phyloP scores from a whole-genome alignment of 2,888 invertebrate species.

The Theretra japonica region DNA sequence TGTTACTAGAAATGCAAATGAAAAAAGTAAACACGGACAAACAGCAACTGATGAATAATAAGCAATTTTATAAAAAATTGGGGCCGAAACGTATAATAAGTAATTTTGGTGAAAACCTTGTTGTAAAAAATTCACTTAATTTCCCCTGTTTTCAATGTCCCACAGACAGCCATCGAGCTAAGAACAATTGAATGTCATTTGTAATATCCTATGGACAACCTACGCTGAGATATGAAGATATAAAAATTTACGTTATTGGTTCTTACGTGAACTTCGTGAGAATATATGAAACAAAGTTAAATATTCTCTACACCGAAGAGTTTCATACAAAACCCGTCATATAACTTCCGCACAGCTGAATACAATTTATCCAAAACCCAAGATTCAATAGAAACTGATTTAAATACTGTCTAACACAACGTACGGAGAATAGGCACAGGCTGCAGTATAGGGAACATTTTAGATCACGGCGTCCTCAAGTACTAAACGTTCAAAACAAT shows the following conservation, averaged over 20 bases:
- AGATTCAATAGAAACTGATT: constrained; percentile 16
- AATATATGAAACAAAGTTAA: background rate
- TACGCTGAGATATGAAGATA: background rate
- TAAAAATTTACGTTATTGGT: background rate
- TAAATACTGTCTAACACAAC: constrained; percentile 23
- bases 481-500: constrained; percentile 53
- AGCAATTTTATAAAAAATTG: too few species aligned
- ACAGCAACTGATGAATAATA: too few species aligned
- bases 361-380: constrained; percentile 1
- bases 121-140: too few species aligned
- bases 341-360: background rate
- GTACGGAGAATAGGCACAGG: constrained; percentile 11
- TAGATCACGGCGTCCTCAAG: constrained; percentile 42
- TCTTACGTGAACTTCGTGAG: too few species aligned
- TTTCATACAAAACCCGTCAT: background rate
- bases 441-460: constrained; percentile 29
- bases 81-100: too few species aligned
- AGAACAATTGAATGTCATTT: too few species aligned
- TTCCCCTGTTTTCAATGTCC: too few species aligned
- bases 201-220: too few species aligned
- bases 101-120: too few species aligned
- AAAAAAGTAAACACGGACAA: too few species aligned
- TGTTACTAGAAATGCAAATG: too few species aligned
- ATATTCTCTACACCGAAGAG: background rate
- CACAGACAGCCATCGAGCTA: too few species aligned